Conservation (phyloP, 2,888 invertebrate genomes). For the Seira sanloemensis region DNA sequence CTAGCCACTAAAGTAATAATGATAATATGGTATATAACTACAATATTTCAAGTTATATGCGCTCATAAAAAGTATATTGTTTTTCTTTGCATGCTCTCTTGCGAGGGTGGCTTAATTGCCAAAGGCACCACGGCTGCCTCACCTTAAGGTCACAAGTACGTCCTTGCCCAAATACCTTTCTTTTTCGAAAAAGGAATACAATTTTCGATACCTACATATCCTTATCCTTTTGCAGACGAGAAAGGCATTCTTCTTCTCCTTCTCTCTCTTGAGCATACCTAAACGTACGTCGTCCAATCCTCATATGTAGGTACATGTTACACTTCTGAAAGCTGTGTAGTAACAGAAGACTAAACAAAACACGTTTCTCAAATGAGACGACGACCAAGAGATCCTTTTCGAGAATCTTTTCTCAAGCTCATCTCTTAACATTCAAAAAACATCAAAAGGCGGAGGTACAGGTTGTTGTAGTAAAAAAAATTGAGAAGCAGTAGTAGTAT, state of each 20-base stretch:
- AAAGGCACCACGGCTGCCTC: slow-evolving; percentile 74
- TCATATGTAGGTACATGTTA: background rate
- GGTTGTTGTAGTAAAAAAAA: background rate
- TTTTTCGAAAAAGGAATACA: slow-evolving; percentile 19
- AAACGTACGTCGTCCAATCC: background rate
- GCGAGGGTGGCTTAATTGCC: slow-evolving; percentile 74
- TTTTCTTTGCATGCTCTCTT: slow-evolving; percentile 46
- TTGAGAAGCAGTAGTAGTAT: slow-evolving; percentile 7
- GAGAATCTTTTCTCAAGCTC: no score
- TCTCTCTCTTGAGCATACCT: slow-evolving; percentile 14
- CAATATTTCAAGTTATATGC: background rate
- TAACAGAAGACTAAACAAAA: background rate
- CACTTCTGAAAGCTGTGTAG: background rate
- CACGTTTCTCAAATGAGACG: slow-evolving; percentile 2
- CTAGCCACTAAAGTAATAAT: slow-evolving; percentile 62
- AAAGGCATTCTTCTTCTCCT: slow-evolving; percentile 17
- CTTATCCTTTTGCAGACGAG: slow-evolving; percentile 37
- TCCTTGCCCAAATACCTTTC: slow-evolving; percentile 74
- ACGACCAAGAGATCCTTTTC: slow-evolving; percentile 7
- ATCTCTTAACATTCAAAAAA: background rate
- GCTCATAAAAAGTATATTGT: background rate
- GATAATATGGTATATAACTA: background rate
- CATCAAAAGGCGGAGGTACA: background rate
- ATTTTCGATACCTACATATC: slow-evolving; percentile 50
- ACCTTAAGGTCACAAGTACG: slow-evolving; percentile 74